phyloP scores from a whole-genome alignment of 2,888 invertebrate species.

The Candidula unifasciata region DNA sequence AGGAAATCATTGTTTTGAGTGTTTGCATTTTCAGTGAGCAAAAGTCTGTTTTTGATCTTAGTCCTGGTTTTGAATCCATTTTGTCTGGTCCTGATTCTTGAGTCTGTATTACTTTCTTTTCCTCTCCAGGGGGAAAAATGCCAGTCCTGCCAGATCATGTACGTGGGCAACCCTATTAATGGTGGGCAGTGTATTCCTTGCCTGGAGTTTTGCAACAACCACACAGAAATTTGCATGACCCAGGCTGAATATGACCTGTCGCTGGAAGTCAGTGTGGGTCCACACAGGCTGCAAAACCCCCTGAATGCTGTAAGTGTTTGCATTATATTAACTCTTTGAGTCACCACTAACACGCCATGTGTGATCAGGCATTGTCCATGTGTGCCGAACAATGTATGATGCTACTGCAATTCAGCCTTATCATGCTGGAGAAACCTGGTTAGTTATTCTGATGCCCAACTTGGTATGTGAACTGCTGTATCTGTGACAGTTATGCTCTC shows the following conservation, averaged over 20 bases:
- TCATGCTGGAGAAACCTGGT: too few relatives aligned
- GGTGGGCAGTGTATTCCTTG: slow-evolving; percentile 92
- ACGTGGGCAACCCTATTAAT: slow-evolving; percentile 91
- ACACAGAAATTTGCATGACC: slow-evolving; percentile 81
- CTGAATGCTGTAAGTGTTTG: neutral
- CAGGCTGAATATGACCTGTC: slow-evolving; percentile 40
- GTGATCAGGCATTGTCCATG: too few relatives aligned
- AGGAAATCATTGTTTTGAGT: too few relatives aligned
- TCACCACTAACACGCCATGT: too few relatives aligned
- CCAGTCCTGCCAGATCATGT: slow-evolving; percentile 91
- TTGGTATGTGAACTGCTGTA: too few relatives aligned
- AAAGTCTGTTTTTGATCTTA: neutral
- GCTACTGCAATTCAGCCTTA: too few relatives aligned
- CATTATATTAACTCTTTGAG: too few relatives aligned
- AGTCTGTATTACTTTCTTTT: neutral
- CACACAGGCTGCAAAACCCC: neutral
- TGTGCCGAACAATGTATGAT: too few relatives aligned
- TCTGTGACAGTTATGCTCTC: too few relatives aligned
- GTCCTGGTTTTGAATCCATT: neutral
- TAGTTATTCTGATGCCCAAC: too few relatives aligned
- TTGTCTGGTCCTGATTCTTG: neutral
- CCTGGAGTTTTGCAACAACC: slow-evolving; percentile 91
- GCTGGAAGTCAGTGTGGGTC: slow-evolving; percentile 7
- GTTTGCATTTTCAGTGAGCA: too few relatives aligned
- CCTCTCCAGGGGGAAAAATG: slow-evolving; percentile 88